Percentiles rank a stretch among this genome's conserved stretches.
phyloP scores from a whole-genome alignment of 2,888 invertebrate species.

The Trissolcus japonicus region DNA sequence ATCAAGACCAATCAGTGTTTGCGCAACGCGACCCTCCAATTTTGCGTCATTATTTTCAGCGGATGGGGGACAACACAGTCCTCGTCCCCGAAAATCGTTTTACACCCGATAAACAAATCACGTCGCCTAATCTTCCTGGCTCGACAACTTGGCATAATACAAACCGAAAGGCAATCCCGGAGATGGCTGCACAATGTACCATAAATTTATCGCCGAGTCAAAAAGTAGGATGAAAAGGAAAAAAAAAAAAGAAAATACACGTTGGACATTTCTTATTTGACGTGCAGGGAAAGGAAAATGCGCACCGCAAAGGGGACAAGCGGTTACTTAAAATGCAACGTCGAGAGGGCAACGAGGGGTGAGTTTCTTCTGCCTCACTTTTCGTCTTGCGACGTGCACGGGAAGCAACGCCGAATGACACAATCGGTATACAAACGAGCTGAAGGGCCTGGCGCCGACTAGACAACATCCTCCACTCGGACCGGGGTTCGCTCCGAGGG shows the following conservation, averaged over 20 bases:
- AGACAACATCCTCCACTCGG: conserved; percentile 48
- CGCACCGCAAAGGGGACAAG: not conserved
- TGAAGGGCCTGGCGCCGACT: conserved; percentile 42
- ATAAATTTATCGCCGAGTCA: conserved; percentile 12
- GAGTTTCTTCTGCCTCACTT: conserved; percentile 34
- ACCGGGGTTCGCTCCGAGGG: conserved; percentile 12
- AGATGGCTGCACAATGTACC: conserved; percentile 3
- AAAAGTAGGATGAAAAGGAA: not conserved
- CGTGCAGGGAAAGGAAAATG: conserved; percentile 13
- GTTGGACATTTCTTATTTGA: conserved; percentile 7
- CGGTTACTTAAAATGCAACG: conserved; percentile 43
- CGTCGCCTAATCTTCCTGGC: conserved; percentile 41
- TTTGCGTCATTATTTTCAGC: conserved; percentile 47
- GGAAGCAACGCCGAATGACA: conserved; percentile 40
- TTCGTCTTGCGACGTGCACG: conserved; percentile 46
- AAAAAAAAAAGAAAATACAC: not conserved
- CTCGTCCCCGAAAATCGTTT: conserved; percentile 41
- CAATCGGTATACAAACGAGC: conserved; percentile 53
- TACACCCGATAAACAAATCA: conserved; percentile 56
- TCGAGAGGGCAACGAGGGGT: conserved; percentile 25
- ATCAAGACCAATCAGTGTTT: conserved; percentile 56
- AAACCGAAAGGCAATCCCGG: conserved; percentile 32
- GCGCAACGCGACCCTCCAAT: conserved; percentile 47
- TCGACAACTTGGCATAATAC: conserved; percentile 44
- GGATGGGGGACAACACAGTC: conserved; percentile 21